Evolutionary conservation across 2,888 invertebrate genomes (phyloP).

Genomic region (Incurvaria masculella): DNA sequence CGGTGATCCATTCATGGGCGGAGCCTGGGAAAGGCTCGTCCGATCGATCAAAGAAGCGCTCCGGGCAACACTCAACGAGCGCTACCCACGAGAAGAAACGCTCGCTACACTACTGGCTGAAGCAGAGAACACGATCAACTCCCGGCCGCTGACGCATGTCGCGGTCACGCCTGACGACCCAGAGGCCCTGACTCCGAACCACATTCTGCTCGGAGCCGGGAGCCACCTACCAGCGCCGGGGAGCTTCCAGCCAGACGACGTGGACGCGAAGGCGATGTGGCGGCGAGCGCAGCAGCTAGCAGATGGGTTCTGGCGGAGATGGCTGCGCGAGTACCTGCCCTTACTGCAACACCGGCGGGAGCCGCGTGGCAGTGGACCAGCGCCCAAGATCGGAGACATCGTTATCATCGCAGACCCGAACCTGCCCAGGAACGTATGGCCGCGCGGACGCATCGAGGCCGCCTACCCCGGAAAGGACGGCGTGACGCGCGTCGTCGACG

Average conservation of each 20-base stretch:
- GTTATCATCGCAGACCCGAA: conserved; percentile 8
- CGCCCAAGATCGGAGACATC: conserved; percentile 5
- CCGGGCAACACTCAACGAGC: not conserved
- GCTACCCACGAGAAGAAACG: not conserved
- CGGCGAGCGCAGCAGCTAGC: conserved; percentile 6
- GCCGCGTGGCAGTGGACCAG: not conserved
- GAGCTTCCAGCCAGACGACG: not conserved
- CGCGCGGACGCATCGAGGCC: conserved; percentile 3
- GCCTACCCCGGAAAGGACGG: conserved; percentile 10
- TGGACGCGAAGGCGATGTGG: conserved; percentile 2
- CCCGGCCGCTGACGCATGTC: conserved; percentile 2
- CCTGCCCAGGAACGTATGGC: conserved; percentile 12
- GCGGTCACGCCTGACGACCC: not conserved
- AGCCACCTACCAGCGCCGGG: not conserved
- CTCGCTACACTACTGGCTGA: conserved; percentile 4
- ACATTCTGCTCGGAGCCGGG: not conserved
- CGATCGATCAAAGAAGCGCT: not conserved
- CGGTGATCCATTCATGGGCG: not conserved
- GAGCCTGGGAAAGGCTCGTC: not conserved
- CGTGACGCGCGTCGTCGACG: conserved; percentile 7
- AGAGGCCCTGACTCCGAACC: conserved; percentile 4
- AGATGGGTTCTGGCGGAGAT: conserved; percentile 10
- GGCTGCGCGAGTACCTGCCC: conserved; percentile 8
- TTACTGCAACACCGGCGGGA: conserved; percentile 5
- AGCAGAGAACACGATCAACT: conserved; percentile 2